Conservation (phyloP, 2,888 invertebrate genomes). For the Xestoiulus laeticollis region DNA sequence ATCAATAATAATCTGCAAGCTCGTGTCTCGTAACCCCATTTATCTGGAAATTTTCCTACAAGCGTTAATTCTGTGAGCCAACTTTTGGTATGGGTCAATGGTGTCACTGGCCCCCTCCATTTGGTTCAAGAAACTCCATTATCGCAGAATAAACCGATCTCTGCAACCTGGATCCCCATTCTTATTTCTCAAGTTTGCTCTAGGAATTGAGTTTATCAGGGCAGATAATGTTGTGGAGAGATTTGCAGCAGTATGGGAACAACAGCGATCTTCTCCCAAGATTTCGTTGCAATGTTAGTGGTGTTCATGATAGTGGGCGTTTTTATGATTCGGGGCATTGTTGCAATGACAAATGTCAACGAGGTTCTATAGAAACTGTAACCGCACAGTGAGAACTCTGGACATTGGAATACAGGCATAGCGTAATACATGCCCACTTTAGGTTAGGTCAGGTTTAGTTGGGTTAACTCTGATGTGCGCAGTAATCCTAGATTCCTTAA, state of each 20-base stretch:
- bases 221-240: background rate
- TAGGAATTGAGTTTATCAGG: background rate
- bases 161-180: constrained; percentile 16
- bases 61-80: background rate
- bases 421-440: too few species aligned
- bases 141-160: background rate
- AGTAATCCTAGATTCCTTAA: too few species aligned
- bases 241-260: background rate
- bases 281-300: background rate
- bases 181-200: background rate
- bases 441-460: too few species aligned
- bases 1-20: background rate
- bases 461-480: too few species aligned
- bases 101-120: constrained; percentile 11
- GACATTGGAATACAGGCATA: too few species aligned
- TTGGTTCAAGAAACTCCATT: constrained; percentile 23
- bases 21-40: background rate
- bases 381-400: too few species aligned
- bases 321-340: background rate
- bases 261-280: too few species aligned
- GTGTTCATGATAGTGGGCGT: background rate
- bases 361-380: too few species aligned
- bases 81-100: background rate
- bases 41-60: background rate
- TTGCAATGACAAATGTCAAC: background rate